A percentile compares a stretch with the other conserved stretches of the same genome.
Conservation (phyloP, 2,113 vertebrate species). For the Eolophus roseicapilla region DNA sequence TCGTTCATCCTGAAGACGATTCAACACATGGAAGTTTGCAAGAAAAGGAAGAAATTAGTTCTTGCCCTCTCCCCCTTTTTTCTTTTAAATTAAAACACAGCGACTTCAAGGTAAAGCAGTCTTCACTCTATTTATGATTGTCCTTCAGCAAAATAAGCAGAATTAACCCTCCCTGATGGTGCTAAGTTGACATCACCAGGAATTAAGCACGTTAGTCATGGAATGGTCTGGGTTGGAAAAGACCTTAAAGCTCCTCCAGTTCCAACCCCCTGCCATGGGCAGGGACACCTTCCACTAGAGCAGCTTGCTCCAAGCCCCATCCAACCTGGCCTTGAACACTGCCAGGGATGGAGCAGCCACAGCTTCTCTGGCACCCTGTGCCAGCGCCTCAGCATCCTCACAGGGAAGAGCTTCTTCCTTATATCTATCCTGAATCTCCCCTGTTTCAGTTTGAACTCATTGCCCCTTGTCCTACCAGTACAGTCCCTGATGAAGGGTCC, state of each 20-base stretch:
- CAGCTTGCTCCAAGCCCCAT: background rate
- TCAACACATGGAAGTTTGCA: background rate
- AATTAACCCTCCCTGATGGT: background rate
- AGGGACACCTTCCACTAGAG: background rate
- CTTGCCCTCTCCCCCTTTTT: background rate
- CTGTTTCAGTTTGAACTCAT: background rate
- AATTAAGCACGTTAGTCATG: background rate
- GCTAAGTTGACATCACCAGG: background rate
- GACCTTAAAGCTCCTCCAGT: background rate
- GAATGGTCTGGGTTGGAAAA: background rate
- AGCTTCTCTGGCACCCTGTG: background rate
- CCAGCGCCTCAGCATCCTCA: background rate
- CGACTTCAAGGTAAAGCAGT: background rate
- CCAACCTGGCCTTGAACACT: background rate
- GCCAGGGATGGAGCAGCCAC: background rate
- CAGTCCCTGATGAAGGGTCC: background rate
- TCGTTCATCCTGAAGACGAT: slow-evolving; percentile 85
- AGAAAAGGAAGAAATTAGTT: background rate
- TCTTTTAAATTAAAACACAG: background rate
- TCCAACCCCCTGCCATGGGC: background rate
- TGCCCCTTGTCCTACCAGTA: background rate
- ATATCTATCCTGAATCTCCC: background rate
- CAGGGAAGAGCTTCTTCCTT: background rate
- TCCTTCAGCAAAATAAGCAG: background rate
- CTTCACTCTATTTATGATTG: background rate